Base-by-base conservation (phyloP, 2,113 vertebrate species). In the Bubo blakistoni region DNA sequence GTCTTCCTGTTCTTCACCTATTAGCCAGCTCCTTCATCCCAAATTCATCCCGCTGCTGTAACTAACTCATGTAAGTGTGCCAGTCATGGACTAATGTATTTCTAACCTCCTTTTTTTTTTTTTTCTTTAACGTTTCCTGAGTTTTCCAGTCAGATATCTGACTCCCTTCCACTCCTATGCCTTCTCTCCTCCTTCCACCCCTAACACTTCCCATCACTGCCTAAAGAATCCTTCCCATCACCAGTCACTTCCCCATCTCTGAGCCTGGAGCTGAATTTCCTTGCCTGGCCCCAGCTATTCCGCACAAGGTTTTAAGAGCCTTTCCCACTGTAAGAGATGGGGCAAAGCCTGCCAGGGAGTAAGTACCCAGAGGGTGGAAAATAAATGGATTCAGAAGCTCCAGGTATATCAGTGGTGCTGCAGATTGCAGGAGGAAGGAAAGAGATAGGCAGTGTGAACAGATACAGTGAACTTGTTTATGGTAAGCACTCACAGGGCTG, bases 41-140 rank as follows among this genome's bases (percentile, higher is more conserved):
- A 83, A 89, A 92, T 88, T 91, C 88, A 94, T 96, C 91, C 95
- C 81, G 79, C 82, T 97, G 88, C 91, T 96, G 42, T 85, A 94
- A 87, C 61, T 69, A 95, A 58, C 29, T 88, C 59, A 84, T 82
- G 67, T 82, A 95, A 93, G 63, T 16, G 34, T 94, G 46, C 67
- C 81, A 72, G 51, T 77, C 67, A 54, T 51, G 59, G 59, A 62
- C 32, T 94, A 96, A 96, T 86, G 62, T 92, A 81, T 69, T 94
- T 97, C 78, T 91, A 86, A 38, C 20, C 10, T 52, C 34, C 49
- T 19, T 67, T 57, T 34, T 26, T 44, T 62, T 95, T 92, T 74
- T 95, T 95, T 84, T 86, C 32, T 77, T 93, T 83, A 96, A 55
- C 54, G 72, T 93, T 97, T 93, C 76, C 67, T 71, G 85, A 89